Conservation (phyloP, 53 echinoderm and acorn worm genomes). For the Echinometra lucunter region DNA sequence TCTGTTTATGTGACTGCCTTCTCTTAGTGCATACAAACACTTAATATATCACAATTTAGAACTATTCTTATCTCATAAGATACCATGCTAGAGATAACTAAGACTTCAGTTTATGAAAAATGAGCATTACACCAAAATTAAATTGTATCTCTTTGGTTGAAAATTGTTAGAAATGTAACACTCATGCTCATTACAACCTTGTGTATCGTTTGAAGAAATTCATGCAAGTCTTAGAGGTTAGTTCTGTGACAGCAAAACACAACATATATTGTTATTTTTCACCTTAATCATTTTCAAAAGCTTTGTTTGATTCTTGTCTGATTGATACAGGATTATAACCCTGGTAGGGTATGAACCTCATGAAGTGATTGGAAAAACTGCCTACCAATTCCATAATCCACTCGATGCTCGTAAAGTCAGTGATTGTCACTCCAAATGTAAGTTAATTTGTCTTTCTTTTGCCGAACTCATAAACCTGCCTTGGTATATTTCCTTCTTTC, state of each 20-base stretch:
- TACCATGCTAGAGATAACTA: neutral
- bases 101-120: neutral
- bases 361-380: conserved; percentile 97
- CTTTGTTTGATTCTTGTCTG: neutral
- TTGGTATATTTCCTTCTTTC: neutral
- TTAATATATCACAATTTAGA: neutral
- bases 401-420: conserved; percentile 96
- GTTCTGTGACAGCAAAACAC: neutral
- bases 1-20: neutral
- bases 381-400: conserved; percentile 99
- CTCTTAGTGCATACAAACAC: neutral
- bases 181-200: neutral
- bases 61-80: neutral
- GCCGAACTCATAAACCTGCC: too few species aligned
- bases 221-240: too few species aligned
- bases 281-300: neutral
- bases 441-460: conserved; percentile 56
- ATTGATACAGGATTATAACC: conserved; percentile 86
- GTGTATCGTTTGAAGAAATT: too few species aligned
- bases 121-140: too few species aligned
- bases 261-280: neutral
- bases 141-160: too few species aligned
- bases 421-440: conserved; percentile 96
- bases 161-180: neutral
- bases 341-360: conserved; percentile 98